A percentile compares a stretch with the other conserved stretches of the same genome.
Evolutionary conservation across 2,797 vertebrate species (phyloP).

Genomic region (Chrysocyon brachyurus): DNA sequence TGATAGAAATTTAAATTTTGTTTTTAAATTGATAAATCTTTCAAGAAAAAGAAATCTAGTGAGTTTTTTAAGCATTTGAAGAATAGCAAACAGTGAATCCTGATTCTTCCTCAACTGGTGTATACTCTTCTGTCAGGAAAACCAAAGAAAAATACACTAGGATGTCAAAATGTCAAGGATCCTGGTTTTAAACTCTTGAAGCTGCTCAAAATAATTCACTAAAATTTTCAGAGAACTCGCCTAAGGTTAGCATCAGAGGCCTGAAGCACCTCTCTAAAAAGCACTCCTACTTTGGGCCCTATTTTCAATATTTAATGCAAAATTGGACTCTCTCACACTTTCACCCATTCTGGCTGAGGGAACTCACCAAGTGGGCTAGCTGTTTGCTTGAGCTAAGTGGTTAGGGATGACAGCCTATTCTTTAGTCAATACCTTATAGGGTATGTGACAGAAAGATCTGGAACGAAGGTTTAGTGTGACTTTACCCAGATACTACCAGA

Average conservation of each 20-base stretch:
- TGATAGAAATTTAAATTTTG: conserved; percentile 43
- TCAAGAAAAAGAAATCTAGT: conserved; percentile 18
- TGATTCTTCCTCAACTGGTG: not conserved
- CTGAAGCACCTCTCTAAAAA: not conserved
- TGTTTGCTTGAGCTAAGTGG: not conserved
- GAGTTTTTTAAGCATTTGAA: conserved; percentile 38
- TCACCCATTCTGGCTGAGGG: not conserved
- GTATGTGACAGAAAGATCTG: not conserved
- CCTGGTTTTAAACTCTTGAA: not conserved
- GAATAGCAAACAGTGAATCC: not conserved
- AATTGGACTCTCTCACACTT: not conserved
- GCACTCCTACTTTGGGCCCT: not conserved
- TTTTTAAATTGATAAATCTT: conserved; percentile 37
- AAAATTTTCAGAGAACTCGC: not conserved
- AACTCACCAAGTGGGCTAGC: not conserved
- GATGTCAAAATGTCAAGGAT: conserved; percentile 32
- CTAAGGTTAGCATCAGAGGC: not conserved
- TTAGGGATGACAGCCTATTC: not conserved
- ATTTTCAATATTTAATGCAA: not conserved
- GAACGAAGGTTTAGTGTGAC: not conserved
- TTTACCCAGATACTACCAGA: not conserved
- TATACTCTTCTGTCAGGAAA: not conserved
- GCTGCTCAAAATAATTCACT: not conserved
- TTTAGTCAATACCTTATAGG: not conserved
- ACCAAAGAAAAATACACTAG: not conserved